Conservation (phyloP, 2,797 vertebrate species). For the Acropternis orthonyx region DNA sequence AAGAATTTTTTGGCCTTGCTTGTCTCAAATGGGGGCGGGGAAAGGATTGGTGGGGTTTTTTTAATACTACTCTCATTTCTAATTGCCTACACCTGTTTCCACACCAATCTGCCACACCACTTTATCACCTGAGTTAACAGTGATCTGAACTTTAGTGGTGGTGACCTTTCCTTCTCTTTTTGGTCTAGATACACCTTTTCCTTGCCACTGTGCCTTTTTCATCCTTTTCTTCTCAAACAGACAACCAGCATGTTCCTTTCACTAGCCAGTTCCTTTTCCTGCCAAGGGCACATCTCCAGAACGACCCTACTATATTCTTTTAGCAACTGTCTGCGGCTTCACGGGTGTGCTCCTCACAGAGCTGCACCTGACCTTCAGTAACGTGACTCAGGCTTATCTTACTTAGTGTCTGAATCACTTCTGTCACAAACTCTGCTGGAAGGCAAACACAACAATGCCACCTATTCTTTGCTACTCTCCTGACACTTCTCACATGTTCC, state of each 20-base stretch:
- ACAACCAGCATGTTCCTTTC: not conserved
- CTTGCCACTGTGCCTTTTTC: not conserved
- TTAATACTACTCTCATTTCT: not conserved
- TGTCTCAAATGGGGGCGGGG: not conserved
- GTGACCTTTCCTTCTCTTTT: not conserved
- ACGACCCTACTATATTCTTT: not conserved
- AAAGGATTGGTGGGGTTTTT: not conserved
- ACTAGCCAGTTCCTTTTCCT: not conserved
- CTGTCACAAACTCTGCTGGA: not conserved
- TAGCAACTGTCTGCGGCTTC: not conserved
- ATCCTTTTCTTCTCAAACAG: not conserved
- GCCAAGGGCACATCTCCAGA: not conserved
- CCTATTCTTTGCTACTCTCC: not conserved
- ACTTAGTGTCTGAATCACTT: not conserved
- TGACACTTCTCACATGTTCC: not conserved
- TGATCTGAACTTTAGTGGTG: not conserved
- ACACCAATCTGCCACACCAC: not conserved
- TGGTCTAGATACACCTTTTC: not conserved
- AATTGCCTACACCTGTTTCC: not conserved
- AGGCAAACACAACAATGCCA: not conserved
- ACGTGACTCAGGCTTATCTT: not conserved
- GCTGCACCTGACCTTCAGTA: not conserved
- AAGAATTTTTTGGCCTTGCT: not conserved
- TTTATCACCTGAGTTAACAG: not conserved
- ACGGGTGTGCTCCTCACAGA: not conserved